Evolutionary conservation across 2,888 invertebrate genomes (phyloP), one percentile per base, ranked within the genome.

Genomic region (Aleiodes testaceus): DNA sequence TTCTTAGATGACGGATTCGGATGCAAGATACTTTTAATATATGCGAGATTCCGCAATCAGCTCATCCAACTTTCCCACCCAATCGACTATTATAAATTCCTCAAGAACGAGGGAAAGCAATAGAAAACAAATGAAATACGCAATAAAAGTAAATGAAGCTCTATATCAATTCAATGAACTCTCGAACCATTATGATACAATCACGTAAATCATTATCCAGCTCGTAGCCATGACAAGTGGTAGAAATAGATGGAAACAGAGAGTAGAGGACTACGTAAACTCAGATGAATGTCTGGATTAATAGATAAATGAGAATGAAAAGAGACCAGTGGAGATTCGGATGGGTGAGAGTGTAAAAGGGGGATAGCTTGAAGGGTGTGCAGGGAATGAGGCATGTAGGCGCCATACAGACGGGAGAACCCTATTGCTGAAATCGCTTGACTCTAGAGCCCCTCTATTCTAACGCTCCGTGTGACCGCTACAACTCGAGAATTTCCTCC

Each of bases 191-290:
- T 73, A 73, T 74, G 71, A 71, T 71, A 73, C 75, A 75, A 74
- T 75, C 71, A 74, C 72, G 70, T 65, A 74, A 77, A 77, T 75
- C 70, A 73, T 77, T 73, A 75, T 77, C 44, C 52, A 22, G 44
- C n/a, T 53, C 52, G 36, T 64, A 69, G 52, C 53, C 64, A 45
- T 44, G 53, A 45, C 64, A 69, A 69, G 69, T 69, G 69, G 69
- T 36, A 69, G 64, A 65, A 70, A 70, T 55, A 70, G 64, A 69
- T 64, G 69, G 42, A 36, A 69, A 64, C 52, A 69, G 45, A 69
- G 64, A 64, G 30, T 44, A 16, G 14, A 53, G n/a, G 47, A 47
- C 47, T 16, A 47, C 11, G 47, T 16, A 14, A 47, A 12, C 14
- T n/a, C 55, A 70, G 70, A 70, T 70, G 55, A 65, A 65, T 65